A percentile compares a stretch with the other conserved stretches of the same genome.
These are phyloP conservation scores for human (Homo sapiens) DNA, from an alignment of 2,113 vertebrate species.

Conservation along the genomic window GRCh38 chr13:97458001-97458500, in stretches of 20 bases:
- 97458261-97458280: background rate
- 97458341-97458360: background rate
- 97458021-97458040: background rate
- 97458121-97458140: background rate
- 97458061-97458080: background rate
- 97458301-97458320: background rate
- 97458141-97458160: background rate
- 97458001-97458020: background rate
- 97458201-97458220: background rate
- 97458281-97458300: background rate
- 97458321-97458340: background rate
- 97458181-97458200: conserved; percentile 29
- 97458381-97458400: background rate
- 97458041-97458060: background rate
- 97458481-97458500: background rate
- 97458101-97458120: background rate
- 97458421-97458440: background rate
- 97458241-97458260: conserved; percentile 29
- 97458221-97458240: background rate
- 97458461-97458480: background rate
- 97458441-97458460: background rate
- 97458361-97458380: background rate
- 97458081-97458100: background rate
- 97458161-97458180: background rate
- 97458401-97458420: background rate